phyloP scores from a whole-genome alignment of 2,888 invertebrate species.

The Dromius quadrimaculatus region DNA sequence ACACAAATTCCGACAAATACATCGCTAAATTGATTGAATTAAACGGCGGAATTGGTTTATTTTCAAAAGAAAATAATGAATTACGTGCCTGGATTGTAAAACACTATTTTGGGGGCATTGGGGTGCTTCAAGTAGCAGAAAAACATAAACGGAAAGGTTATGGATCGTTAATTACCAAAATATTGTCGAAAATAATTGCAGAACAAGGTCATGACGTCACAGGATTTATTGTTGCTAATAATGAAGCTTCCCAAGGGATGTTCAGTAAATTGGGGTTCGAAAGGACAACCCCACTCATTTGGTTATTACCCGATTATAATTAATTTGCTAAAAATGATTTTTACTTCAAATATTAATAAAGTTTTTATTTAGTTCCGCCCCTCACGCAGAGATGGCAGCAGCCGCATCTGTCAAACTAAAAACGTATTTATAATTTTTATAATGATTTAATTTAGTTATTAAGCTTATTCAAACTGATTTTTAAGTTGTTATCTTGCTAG shows the following conservation, averaged over 20 bases:
- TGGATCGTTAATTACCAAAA: conserved; percentile 61
- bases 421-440: too few relatives aligned
- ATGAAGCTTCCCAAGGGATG: conserved; percentile 61
- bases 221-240: conserved; percentile 61
- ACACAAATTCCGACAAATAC: conserved; percentile 59
- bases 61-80: conserved; percentile 60
- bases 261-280: conserved; percentile 61
- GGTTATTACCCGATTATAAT: too few relatives aligned
- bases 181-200: conserved; percentile 61
- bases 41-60: conserved; percentile 64
- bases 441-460: too few relatives aligned
- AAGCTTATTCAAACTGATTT: too few relatives aligned
- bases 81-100: conserved; percentile 64
- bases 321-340: too few relatives aligned
- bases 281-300: conserved; percentile 31
- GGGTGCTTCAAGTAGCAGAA: conserved; percentile 62
- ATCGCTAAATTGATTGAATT: conserved; percentile 60
- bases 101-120: conserved; percentile 62
- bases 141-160: conserved; percentile 63
- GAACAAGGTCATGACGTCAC: conserved; percentile 58
- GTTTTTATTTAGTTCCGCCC: too few relatives aligned
- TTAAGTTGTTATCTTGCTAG: too few relatives aligned
- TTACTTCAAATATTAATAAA: too few relatives aligned
- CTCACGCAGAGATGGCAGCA: too few relatives aligned
- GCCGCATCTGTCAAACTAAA: too few relatives aligned